A percentile compares a stretch with the other conserved stretches of the same genome.
Evolutionary conservation across 2,113 vertebrate genomes (phyloP).

Genomic region (Grammomys dolichurus): DNA sequence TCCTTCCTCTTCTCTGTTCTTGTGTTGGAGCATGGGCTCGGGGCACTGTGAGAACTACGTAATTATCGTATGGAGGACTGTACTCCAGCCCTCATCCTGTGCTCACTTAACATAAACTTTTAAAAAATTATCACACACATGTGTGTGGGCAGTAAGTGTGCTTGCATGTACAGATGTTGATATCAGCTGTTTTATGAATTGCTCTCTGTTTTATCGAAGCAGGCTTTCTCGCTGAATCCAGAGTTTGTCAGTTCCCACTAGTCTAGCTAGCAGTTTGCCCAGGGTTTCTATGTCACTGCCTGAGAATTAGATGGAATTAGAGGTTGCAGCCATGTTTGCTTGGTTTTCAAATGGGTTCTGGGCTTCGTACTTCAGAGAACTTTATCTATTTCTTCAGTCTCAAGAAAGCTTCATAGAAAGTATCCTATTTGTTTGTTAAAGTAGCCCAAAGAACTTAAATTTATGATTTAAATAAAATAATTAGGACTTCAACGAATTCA

Average conservation of each 20-base stretch:
- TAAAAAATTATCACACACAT: background rate
- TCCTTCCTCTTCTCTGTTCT: background rate
- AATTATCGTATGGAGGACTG: background rate
- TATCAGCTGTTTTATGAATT: no score
- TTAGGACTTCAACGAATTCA: conserved; percentile 2
- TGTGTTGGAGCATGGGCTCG: no score
- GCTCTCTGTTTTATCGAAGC: no score
- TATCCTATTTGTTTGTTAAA: background rate
- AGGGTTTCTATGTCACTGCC: background rate
- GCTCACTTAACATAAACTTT: background rate
- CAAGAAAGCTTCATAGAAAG: background rate
- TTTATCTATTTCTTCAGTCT: background rate
- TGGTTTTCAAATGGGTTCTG: background rate
- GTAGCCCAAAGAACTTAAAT: background rate
- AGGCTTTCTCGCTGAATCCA: no score
- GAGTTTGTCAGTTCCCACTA: no score
- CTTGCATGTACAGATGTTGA: background rate
- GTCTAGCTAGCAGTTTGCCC: no score
- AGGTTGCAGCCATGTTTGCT: background rate
- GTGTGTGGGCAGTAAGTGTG: background rate
- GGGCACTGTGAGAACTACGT: background rate
- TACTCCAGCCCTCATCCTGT: background rate
- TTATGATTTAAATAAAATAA: conserved; percentile 30
- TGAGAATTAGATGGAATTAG: no score
- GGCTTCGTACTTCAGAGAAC: background rate